phyloP scores from a whole-genome alignment of 2,888 invertebrate species.

The Trimorus sp. region DNA sequence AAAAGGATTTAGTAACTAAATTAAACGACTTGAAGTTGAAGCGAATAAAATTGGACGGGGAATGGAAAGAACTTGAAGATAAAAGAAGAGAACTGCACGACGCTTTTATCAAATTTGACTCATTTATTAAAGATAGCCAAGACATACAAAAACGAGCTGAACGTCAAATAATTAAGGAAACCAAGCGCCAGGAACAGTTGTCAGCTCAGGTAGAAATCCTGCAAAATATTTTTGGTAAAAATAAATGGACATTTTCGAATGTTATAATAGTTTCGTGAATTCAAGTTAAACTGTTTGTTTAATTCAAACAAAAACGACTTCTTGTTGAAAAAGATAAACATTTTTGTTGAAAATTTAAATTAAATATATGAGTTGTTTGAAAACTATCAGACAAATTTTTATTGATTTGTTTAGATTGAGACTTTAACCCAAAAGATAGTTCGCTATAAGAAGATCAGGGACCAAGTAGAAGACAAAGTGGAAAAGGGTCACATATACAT shows the following conservation, averaged over 20 bases:
- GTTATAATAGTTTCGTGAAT: no score
- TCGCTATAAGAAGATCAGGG: conserved; percentile 82
- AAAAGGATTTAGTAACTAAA: no score
- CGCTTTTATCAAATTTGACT: conserved; percentile 85
- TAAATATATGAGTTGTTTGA: background rate
- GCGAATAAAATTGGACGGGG: conserved; percentile 82
- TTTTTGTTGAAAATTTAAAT: no score
- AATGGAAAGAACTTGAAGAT: conserved; percentile 83
- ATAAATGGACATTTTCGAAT: no score
- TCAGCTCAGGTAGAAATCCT: conserved; percentile 34
- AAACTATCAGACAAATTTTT: background rate
- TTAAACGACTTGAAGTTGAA: conserved; percentile 67
- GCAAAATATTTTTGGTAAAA: background rate
- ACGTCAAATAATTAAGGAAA: conserved; percentile 84
- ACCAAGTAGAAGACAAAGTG: conserved; percentile 84
- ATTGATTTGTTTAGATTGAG: conserved; percentile 78
- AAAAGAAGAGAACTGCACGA: conserved; percentile 83
- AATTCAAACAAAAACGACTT: no score
- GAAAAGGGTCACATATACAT: conserved; percentile 84
- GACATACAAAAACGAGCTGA: conserved; percentile 85
- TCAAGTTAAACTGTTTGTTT: no score
- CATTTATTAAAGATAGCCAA: conserved; percentile 86
- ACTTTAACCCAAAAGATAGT: conserved; percentile 82
- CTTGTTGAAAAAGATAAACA: no score
- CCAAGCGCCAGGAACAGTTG: conserved; percentile 78